Conservation (phyloP, 1,140 invertebrate species). For the Eupeodes corollae region DNA sequence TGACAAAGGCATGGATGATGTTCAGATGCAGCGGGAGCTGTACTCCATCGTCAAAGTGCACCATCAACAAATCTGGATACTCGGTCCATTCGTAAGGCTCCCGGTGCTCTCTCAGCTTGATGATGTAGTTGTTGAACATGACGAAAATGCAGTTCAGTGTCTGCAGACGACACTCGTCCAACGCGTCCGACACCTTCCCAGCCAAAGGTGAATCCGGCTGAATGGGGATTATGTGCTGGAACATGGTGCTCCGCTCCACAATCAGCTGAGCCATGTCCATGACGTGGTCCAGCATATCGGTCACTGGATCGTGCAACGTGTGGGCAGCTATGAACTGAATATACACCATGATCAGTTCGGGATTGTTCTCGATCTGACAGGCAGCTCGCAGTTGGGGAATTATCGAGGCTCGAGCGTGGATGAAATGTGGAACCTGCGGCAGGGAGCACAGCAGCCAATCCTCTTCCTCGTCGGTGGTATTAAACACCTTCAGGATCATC, state of each 20-base stretch:
- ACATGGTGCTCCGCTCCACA: conserved; percentile 83
- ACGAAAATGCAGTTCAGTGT: conserved; percentile 47
- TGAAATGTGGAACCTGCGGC: conserved; percentile 60
- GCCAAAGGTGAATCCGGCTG: conserved; percentile 36
- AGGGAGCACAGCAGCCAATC: conserved; percentile 72
- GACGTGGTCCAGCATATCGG: conserved; percentile 51
- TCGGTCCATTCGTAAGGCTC: conserved; percentile 57
- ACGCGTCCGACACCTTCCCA: conserved; percentile 35
- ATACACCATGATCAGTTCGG: conserved; percentile 75
- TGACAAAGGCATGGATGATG: conserved; percentile 90
- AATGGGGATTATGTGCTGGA: conserved; percentile 63
- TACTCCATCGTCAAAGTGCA: conserved; percentile 77
- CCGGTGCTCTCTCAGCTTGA: conserved; percentile 45
- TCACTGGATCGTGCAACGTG: conserved; percentile 51
- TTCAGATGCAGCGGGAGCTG: conserved; percentile 76
- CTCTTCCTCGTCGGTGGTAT: conserved; percentile 28
- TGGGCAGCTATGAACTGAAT: conserved; percentile 73
- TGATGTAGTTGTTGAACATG: conserved; percentile 37
- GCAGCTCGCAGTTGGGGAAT: conserved; percentile 65
- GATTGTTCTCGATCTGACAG: conserved; percentile 83
- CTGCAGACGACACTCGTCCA: conserved; percentile 53
- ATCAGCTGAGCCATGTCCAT: conserved; percentile 80
- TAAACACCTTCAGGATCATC: conserved; percentile 42
- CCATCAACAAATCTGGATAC: conserved; percentile 56
- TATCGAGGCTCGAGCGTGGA: conserved; percentile 50